Conservation (phyloP, 2,797 vertebrate species). For the Hippoglossus hippoglossus region DNA sequence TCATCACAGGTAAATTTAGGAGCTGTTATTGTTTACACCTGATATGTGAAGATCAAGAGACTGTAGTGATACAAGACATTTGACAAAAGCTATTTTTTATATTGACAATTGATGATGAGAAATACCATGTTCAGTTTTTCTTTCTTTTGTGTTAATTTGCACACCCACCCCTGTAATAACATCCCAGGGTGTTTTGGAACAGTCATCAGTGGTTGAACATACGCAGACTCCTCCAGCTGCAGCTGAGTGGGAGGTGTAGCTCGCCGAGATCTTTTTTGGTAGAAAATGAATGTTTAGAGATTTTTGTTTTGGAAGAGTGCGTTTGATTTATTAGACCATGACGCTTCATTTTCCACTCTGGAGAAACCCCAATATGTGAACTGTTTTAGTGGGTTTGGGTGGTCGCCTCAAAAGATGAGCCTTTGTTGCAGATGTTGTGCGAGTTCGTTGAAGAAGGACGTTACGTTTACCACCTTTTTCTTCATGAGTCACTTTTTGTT, state of each 20-base stretch:
- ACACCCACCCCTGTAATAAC: slow-evolving; percentile 50
- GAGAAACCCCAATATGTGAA: slow-evolving; percentile 6
- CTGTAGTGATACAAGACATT: slow-evolving; percentile 46
- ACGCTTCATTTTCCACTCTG: slow-evolving; percentile 15
- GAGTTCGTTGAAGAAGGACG: slow-evolving; percentile 21
- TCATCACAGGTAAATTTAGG: slow-evolving; percentile 29
- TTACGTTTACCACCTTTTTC: slow-evolving; percentile 36
- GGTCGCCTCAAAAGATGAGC: slow-evolving; percentile 25
- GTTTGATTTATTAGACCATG: slow-evolving; percentile 27
- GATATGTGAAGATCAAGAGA: slow-evolving; percentile 52
- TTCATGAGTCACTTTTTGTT: slow-evolving; percentile 40
- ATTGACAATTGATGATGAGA: slow-evolving; percentile 35
- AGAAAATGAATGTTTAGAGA: slow-evolving; percentile 44
- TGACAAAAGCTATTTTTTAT: slow-evolving; percentile 57
- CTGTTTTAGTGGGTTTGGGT: slow-evolving; percentile 16
- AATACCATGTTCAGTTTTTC: slow-evolving; percentile 24
- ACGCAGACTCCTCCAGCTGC: slow-evolving; percentile 59
- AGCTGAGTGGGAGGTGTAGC: slow-evolving; percentile 63
- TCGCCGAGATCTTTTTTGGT: slow-evolving; percentile 24
- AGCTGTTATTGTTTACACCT: slow-evolving; percentile 64
- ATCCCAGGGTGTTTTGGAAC: slow-evolving; percentile 44
- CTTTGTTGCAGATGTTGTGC: slow-evolving; percentile 37
- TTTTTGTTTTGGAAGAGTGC: neutral
- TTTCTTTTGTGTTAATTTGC: slow-evolving; percentile 63
- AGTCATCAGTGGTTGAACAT: slow-evolving; percentile 45